These are phyloP conservation scores for Elaphurus davidianus DNA, from an alignment of 2,113 vertebrate species.

Conservation along the genomic window DNA sequence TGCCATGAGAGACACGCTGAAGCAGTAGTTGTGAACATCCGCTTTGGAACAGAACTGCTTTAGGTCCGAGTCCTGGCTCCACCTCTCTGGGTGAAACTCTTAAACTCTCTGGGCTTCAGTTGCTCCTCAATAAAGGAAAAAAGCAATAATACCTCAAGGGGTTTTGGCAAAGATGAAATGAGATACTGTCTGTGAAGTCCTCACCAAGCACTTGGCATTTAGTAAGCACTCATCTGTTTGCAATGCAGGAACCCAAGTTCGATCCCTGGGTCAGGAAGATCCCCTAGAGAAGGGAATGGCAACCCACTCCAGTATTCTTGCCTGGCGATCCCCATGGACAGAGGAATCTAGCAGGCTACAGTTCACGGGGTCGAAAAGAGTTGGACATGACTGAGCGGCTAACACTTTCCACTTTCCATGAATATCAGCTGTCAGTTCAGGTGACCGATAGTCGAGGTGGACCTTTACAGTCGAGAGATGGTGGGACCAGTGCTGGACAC, in stretches of 20 bases:
- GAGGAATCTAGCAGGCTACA: not conserved
- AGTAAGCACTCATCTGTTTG: not conserved
- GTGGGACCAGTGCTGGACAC: not conserved
- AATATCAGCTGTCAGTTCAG: not conserved
- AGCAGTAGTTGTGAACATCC: not conserved
- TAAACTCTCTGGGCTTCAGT: not conserved
- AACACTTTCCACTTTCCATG: not conserved
- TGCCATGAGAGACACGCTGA: not conserved
- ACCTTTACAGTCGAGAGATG: not conserved
- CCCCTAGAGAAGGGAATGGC: not conserved
- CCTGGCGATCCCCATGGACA: not conserved
- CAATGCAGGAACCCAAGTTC: not conserved
- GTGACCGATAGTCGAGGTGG: not conserved
- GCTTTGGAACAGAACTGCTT: not conserved
- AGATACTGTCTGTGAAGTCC: not conserved
- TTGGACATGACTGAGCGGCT: accelerated
- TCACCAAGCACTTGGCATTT: not conserved
- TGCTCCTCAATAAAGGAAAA: not conserved
- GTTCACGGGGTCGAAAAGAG: not conserved
- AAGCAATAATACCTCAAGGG: not conserved
- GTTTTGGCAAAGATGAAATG: not conserved
- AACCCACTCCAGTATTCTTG: not conserved
- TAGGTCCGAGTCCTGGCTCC: not conserved
- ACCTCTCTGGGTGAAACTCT: not conserved
- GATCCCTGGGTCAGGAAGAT: not conserved